Conservation (phyloP, 2,113 vertebrate species). For the Hippocampus zosterae region DNA sequence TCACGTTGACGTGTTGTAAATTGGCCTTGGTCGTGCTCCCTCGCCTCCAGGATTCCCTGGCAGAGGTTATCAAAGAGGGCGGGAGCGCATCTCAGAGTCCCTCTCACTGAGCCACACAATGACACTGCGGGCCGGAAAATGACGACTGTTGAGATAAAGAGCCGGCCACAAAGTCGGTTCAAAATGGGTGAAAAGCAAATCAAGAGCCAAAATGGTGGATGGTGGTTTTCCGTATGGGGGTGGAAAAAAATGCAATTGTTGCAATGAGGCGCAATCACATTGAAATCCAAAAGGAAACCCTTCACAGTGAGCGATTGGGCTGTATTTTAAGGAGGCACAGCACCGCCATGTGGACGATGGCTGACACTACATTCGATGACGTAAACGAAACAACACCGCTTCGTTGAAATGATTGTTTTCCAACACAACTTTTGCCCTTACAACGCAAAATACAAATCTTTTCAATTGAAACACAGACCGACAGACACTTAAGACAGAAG, state of each 20-base stretch:
- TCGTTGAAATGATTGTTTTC: too few species aligned
- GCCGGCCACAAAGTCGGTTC: neutral
- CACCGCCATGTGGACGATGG: constrained; percentile 50
- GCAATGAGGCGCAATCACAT: constrained; percentile 49
- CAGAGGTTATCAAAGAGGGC: constrained; percentile 43
- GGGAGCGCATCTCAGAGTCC: constrained; percentile 32
- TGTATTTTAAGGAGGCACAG: constrained; percentile 47
- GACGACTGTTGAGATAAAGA: constrained; percentile 14
- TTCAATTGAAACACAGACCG: neutral
- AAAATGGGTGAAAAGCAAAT: neutral
- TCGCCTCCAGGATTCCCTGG: constrained; percentile 23
- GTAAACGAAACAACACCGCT: too few species aligned
- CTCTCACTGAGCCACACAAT: constrained; percentile 38
- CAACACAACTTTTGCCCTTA: constrained; percentile 8
- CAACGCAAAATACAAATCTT: constrained; percentile 13
- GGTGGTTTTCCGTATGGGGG: constrained; percentile 12
- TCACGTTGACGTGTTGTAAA: constrained; percentile 39
- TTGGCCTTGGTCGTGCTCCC: constrained; percentile 20
- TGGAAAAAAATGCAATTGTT: constrained; percentile 18
- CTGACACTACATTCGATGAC: neutral
- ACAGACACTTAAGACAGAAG: neutral
- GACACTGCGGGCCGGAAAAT: constrained; percentile 43
- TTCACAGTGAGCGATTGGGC: constrained; percentile 21
- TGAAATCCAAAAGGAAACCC: constrained; percentile 11
- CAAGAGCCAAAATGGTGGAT: constrained; percentile 29